Evolutionary conservation across 2,888 invertebrate genomes (phyloP).

Genomic region (Lepidocyrtinus sp.): DNA sequence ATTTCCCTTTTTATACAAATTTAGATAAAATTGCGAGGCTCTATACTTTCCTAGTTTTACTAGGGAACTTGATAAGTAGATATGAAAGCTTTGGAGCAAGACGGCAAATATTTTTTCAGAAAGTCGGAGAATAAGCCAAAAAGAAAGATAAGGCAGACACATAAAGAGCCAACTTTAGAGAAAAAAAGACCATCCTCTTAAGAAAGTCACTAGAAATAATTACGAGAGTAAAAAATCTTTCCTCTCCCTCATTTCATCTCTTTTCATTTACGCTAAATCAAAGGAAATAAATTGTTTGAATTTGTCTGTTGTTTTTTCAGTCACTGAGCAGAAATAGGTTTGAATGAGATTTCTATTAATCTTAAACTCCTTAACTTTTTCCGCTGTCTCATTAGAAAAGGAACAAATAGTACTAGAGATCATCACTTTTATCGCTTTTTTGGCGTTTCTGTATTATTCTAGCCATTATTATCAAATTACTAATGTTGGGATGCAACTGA

Average conservation of each 20-base stretch:
- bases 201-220: conserved; percentile 45
- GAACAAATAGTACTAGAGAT: conserved; percentile 8
- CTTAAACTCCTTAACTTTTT: conserved; percentile 28
- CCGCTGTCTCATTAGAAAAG: conserved; percentile 20
- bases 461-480: conserved; percentile 15
- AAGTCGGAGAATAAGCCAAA: conserved; percentile 18
- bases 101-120: conserved; percentile 27
- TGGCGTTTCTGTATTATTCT: conserved; percentile 24
- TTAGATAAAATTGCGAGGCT: conserved; percentile 5
- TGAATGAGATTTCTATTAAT: conserved; percentile 42
- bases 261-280: conserved; percentile 54
- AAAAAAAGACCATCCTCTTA: conserved; percentile 29
- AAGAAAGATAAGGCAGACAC: conserved; percentile 18
- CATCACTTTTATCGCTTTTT: conserved; percentile 16
- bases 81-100: conserved; percentile 10
- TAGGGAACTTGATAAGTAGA: conserved; percentile 3
- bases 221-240: conserved; percentile 54
- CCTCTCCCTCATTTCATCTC: conserved; percentile 36
- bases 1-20: neutral
- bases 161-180: conserved; percentile 17
- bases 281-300: conserved; percentile 50
- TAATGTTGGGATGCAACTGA: neutral
- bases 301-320: conserved; percentile 42
- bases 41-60: neutral
- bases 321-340: neutral